Conservation (phyloP, 2,113 vertebrate species). For the Phalacrocorax aristotelis region DNA sequence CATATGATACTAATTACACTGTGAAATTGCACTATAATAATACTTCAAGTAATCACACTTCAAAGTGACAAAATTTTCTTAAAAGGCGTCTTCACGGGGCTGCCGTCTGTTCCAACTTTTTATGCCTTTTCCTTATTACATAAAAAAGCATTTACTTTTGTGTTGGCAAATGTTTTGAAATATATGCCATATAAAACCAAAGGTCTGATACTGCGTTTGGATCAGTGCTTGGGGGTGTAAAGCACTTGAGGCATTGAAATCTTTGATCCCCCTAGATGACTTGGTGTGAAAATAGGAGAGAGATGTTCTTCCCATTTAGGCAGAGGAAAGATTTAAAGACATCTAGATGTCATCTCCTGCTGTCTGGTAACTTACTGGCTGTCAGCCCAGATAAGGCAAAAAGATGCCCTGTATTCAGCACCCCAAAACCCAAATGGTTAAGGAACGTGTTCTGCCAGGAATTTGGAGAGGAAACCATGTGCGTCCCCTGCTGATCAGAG, state of each 20-base stretch:
- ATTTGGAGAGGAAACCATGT: background rate
- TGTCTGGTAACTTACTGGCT: background rate
- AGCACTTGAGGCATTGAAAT: background rate
- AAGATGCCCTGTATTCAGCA: background rate
- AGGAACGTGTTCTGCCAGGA: background rate
- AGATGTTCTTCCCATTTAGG: background rate
- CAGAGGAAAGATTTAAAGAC: background rate
- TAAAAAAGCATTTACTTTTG: background rate
- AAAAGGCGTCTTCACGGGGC: background rate
- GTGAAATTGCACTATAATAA: conserved; percentile 37
- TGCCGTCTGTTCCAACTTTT: background rate
- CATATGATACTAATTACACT: conserved; percentile 49
- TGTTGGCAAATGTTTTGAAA: background rate
- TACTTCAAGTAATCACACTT: conserved; percentile 47
- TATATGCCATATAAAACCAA: background rate
- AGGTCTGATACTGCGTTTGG: background rate
- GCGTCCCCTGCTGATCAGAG: background rate
- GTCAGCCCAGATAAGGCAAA: background rate
- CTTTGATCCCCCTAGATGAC: background rate
- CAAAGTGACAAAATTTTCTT: conserved; percentile 40
- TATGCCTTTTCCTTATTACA: background rate
- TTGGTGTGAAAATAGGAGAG: background rate
- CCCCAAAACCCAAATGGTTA: background rate
- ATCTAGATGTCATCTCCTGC: background rate
- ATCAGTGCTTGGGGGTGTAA: background rate